Evolutionary conservation across 92 coral and sea anemone genomes (phyloP), one percentile per base, ranked within the genome.

Genomic region (Phymanthus crucifer): DNA sequence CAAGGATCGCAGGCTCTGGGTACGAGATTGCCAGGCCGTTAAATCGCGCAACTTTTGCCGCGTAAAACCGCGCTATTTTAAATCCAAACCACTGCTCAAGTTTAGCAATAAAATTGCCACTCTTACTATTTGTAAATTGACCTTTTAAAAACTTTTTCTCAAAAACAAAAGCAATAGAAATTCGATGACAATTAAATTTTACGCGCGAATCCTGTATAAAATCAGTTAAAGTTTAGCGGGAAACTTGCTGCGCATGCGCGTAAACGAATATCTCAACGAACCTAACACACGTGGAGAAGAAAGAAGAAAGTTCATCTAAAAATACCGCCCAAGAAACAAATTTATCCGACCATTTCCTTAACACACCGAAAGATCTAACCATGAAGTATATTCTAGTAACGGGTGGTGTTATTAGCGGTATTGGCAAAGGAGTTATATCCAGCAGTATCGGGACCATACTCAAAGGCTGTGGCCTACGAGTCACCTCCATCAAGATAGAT

Each of bases 391-490:
- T 95, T 83, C 66, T 95, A 48, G 99, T 95, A 21, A 86, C 99
- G 32, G 99, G 99, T 16, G 99, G 99, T 14, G 99, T 95, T 73
- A 95, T 95, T 47, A 95, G 99, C 77, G 99, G 99, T 0, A 94
- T 95, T 73, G 99, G 99, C 0, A 95, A 95, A 82, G 99, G 99
- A n/a, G 99, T 95, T 29, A 95, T 95, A 52, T 94, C 99, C 0
- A 93, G 98, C 83, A 92, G 97, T 77, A 88, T 95, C 65, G 99
- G 99, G 52, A 91, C 99, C 1, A 73, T 95, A 34, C 83, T 95
- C 75, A 95, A 95, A 73, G 94, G 94, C 1, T 94, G 97, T 48
- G 96, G 98, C 6, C 74, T 95, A 65, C 91, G 76, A 61, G 99
- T 96, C 10, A 95, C 95, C 56, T 88, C 98, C 17, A 93, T 95